Base-by-base conservation (phyloP, 2,113 vertebrate genomes). In the Eclectus roratus region DNA sequence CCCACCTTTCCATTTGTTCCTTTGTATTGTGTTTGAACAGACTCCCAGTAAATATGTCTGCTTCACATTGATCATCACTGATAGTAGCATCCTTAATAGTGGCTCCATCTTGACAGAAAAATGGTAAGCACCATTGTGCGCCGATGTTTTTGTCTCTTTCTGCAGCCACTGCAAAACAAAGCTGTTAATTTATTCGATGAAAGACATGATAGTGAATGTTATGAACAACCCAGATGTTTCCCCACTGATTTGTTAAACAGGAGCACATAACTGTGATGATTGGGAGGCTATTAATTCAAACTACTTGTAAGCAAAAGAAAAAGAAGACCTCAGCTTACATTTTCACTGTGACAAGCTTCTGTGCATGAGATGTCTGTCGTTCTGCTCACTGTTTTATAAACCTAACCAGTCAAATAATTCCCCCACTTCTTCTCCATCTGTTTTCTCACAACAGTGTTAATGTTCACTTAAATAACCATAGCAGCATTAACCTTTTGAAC, bases 141-240 rank as follows among this genome's bases (percentile, higher is more conserved):
- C 66, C 33, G 4, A 84, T 80, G 91, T 86, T 96, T 95, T 94
- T 94, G 46, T 95, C 91, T 94, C 77, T 92, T 90, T 92, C 95
- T 89, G 71, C 78, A 92, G 85, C 61, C 71, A 91, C 76, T 92
- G 83, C 49, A 50, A 83, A 96, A 96, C 79, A 95, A 97, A 94
- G 94, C 89, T 91, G 47, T 83, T 97, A 94, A 96, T 98, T 97
- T 95, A 84, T 92, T 95, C 87, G 95, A 94, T 18, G 88, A 98
- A 96, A 97, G 96, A 95, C 71, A 46, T 78, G 77, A 73, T 69
- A 37, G 86, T 64, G 77, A 85, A 63, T 69, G 74, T 91, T 91
- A 63, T n/a, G 53, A 68, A 68, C 55, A 76, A 95, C 94, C 93
- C 96, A 97, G 97, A 97, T 96, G 90, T 98, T 98, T 97, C 91